Evolutionary conservation across 2,113 vertebrate genomes (phyloP).

Genomic region (Festucalex cinctus): DNA sequence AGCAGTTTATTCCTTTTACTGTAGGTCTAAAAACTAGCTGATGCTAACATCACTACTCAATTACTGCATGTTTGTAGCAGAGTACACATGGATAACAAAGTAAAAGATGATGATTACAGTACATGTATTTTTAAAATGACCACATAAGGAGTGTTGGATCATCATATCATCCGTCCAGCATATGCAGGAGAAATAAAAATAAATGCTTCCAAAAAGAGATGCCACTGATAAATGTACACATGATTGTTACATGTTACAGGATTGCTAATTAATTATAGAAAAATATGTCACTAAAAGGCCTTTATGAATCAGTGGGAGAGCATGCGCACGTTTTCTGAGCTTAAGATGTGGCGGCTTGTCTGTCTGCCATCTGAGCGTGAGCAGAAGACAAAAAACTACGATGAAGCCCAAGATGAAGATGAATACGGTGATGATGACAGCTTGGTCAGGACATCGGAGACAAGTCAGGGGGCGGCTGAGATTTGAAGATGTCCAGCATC

Average conservation of each 20-base stretch:
- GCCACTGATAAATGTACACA: neutral
- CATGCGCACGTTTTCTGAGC: neutral
- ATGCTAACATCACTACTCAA: neutral
- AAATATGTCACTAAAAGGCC: slow-evolving; percentile 46
- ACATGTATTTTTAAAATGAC: neutral
- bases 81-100: neutral
- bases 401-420: neutral
- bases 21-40: neutral
- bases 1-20: neutral
- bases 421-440: neutral
- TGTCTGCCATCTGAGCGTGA: neutral
- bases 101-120: neutral
- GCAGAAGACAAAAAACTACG: neutral
- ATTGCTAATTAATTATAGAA: slow-evolving; percentile 26
- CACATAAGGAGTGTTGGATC: slow-evolving; percentile 13
- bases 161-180: neutral
- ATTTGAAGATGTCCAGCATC: slow-evolving; percentile 59
- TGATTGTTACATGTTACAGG: no score
- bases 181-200: slow-evolving; percentile 6
- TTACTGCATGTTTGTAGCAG: neutral
- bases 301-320: slow-evolving; percentile 35
- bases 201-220: neutral
- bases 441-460: slow-evolving; percentile 55
- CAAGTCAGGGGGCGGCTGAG: slow-evolving; percentile 41
- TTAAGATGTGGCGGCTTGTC: neutral